phyloP scores from a whole-genome alignment of 2,113 vertebrate species.

The Mirounga angustirostris region DNA sequence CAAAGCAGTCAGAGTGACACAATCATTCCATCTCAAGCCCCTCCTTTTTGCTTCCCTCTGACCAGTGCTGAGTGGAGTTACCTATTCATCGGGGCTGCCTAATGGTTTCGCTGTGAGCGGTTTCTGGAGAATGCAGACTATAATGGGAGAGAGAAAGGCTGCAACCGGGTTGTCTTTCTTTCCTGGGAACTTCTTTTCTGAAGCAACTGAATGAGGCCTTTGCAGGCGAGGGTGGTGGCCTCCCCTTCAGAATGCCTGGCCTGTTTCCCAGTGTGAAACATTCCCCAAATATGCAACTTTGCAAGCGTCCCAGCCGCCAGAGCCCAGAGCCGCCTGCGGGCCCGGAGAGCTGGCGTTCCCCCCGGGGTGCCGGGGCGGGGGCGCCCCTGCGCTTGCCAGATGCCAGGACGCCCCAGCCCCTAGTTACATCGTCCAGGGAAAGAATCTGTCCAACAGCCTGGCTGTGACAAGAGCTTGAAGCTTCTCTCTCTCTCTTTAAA shows the following conservation, averaged over 20 bases:
- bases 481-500: constrained; percentile 45
- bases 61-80: background rate
- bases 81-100: background rate
- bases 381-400: background rate
- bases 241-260: constrained; percentile 79
- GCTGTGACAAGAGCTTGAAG: background rate
- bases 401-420: background rate
- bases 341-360: constrained; percentile 39
- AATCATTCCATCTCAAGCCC: background rate
- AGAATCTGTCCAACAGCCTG: constrained; percentile 47
- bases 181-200: constrained; percentile 73
- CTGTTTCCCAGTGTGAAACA: constrained; percentile 73
- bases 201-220: constrained; percentile 73
- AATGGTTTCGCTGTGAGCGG: background rate
- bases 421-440: background rate
- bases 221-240: constrained; percentile 65
- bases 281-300: constrained; percentile 75
- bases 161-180: background rate
- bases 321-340: background rate
- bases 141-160: background rate
- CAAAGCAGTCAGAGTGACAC: background rate
- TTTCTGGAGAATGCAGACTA: background rate
- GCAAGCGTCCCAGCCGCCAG: background rate
- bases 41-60: background rate
- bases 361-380: background rate